Conservation (phyloP, 1,140 invertebrate species). For the Helicoverpa armigera region DNA sequence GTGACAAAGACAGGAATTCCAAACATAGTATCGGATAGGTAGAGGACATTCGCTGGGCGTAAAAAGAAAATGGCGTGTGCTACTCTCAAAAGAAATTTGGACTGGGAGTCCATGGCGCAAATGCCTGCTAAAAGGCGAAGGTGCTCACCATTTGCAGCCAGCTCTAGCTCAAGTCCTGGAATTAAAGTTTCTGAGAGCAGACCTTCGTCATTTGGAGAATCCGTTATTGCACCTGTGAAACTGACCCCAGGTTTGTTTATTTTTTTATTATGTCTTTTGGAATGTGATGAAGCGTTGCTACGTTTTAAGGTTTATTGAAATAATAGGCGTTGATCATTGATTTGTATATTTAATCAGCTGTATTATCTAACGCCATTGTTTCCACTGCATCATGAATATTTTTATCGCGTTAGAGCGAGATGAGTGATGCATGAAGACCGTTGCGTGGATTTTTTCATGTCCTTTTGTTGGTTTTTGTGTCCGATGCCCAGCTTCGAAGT, state of each 20-base stretch:
- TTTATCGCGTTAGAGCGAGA: slow-evolving; percentile 80
- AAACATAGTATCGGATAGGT: slow-evolving; percentile 66
- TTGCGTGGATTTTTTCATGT: slow-evolving; percentile 69
- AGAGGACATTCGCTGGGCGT: slow-evolving; percentile 81
- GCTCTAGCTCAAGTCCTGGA: slow-evolving; percentile 90
- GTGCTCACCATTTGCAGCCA: slow-evolving; percentile 93
- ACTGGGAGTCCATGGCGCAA: slow-evolving; percentile 96
- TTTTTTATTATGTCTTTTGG: slow-evolving; percentile 60
- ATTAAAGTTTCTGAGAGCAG: slow-evolving; percentile 85
- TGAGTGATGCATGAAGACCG: slow-evolving; percentile 70
- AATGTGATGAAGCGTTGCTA: slow-evolving; percentile 5
- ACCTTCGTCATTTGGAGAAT: slow-evolving; percentile 92
- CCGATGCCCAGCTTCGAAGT: slow-evolving; percentile 6
- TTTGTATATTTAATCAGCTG: slow-evolving; percentile 50
- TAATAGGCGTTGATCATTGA: background rate
- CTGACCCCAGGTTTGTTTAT: slow-evolving; percentile 93
- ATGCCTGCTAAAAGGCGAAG: slow-evolving; percentile 94
- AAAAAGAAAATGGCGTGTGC: slow-evolving; percentile 96
- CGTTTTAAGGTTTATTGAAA: background rate
- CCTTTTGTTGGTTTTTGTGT: slow-evolving; percentile 71
- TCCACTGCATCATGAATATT: slow-evolving; percentile 78
- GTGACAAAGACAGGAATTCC: slow-evolving; percentile 68
- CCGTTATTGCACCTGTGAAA: slow-evolving; percentile 89
- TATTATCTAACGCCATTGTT: slow-evolving; percentile 80
- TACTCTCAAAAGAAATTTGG: slow-evolving; percentile 96